Evolutionary conservation across 2,797 vertebrate genomes (phyloP), one percentile per base, ranked within the genome.

Genomic region (Sebastes flavidus): DNA sequence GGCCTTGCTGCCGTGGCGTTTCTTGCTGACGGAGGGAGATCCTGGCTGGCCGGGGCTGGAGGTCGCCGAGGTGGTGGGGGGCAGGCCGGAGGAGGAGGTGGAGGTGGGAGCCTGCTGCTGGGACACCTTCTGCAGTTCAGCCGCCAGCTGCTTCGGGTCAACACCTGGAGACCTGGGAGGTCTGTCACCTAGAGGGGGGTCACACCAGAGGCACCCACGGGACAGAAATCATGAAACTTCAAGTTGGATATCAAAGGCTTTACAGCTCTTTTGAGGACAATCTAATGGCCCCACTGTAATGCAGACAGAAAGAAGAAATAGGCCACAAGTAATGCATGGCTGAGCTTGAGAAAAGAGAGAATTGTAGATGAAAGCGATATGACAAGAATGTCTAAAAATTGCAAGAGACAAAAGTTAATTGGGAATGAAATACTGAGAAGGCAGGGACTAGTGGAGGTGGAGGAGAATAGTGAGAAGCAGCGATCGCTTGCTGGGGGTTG

Each of bases 21-120:
- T 99, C 94, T 99, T 99, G 96, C 97, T 96, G 90, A 99, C 94
- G 0, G 98, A 98, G 1, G 99, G 98, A 1, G 99, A 99, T 9
- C 97, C 97, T 3, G 98, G 99, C 89, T 99, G 98, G 12, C 96
- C 97, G 0, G 99, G 99, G 82, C 98, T 99, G 84, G 98, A 98
- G 46, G 96, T 95, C 2, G 97, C 95, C 0, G 98, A 99, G 2
- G 96, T 94, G 4, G 97, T 94, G 82, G 95, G 94, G 3, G 97
- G 97, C 66, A 97, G 95, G 63, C 84, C 80, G 0, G 93, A 90
- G 67, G 93, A 85, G 2, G 92, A 91, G 46, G 91, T 55, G 56
- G 92, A 89, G 29, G 84, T 70, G 24, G 98, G 97, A 0, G 95
- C 95, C 94, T 99, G 97, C 92, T 98, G 97, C 29, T 98, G 96